Base-by-base conservation (phyloP, 1,140 invertebrate species). In the Babylonia areolata region DNA sequence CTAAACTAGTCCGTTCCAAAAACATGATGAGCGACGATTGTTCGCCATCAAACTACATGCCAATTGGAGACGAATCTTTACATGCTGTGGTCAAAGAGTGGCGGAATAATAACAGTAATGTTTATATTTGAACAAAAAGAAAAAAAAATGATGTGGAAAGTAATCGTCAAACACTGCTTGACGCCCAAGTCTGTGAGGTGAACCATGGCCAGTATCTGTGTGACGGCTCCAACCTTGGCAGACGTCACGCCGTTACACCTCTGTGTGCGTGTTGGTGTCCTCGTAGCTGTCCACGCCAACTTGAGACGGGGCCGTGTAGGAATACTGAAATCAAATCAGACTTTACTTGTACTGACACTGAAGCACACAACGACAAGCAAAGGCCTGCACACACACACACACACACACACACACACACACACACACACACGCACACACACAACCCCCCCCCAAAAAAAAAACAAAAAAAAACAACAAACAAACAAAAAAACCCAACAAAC, bases 191-290 rank as follows among this genome's bases (percentile, higher is more conserved):
- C n/a, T 20, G n/a, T 9, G 35, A 31, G n/a, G 12, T 78, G 35
- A 28, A 17, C 31, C 6, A 46, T 6, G 17, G 20, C 0, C 12
- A 46, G 9, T 80, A 20, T 5, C 78, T 5, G 3, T 31, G 39
- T 12, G 12, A 23, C 2, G 40, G 17, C 28, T 5, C n/a, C 23
- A 28, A 3, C 40, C 46, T 6, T 28, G 6, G 39, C n/a, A 46
- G 40, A 17, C n/a, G 58, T 51, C 35, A 39, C 28, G 5, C 81
- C 33, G 11, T 91, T 87, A 93, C 58, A 93, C 92, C 87, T 92
- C 91, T 3, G 92, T 93, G 81, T 93, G 92, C 15, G 91, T 92
- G 86, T 93, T 92, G 79, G 81, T 84, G 54, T 92, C 91, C n/a
- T 89, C 81, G 78, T 89, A 91, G 0, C 89, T 88, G 69, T 92